These are phyloP conservation scores for Platysteira castanea DNA, from an alignment of 2,113 vertebrate genomes.

Conservation along the genomic window DNA sequence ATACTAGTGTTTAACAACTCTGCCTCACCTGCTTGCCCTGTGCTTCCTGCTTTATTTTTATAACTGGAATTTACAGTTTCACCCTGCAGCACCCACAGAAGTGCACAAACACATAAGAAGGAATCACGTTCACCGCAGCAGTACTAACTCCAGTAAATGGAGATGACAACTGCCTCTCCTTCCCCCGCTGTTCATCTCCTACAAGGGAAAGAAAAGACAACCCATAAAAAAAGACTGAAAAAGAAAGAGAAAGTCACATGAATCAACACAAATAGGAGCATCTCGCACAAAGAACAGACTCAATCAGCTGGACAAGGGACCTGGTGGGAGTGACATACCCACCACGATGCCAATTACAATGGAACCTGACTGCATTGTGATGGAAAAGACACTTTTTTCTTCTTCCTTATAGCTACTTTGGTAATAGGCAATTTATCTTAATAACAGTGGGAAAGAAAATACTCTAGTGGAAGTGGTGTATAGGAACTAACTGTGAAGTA, in stretches of 20 bases:
- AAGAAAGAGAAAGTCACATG: neutral
- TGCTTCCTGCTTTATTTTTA: neutral
- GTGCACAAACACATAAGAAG: neutral
- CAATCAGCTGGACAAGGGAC: neutral
- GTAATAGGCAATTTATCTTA: constrained; percentile 33
- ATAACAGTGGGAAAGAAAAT: constrained; percentile 3
- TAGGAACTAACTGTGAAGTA: neutral
- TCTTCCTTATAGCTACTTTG: neutral
- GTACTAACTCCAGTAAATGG: neutral
- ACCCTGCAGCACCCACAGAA: neutral
- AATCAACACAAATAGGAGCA: neutral
- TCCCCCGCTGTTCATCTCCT: neutral
- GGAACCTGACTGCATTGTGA: neutral
- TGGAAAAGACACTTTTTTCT: neutral
- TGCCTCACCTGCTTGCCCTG: neutral
- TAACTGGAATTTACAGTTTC: constrained; percentile 5
- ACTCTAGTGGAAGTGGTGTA: neutral
- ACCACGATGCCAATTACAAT: neutral
- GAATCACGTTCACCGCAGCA: neutral
- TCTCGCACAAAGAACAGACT: neutral
- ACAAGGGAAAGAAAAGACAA: neutral
- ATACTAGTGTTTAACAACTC: neutral
- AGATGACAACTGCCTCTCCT: neutral
- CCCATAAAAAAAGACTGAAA: neutral
- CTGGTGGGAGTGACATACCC: constrained; percentile 1